Percentiles rank a stretch among this genome's conserved stretches.
phyloP scores from a whole-genome alignment of 2,797 vertebrate genomes.

The Heteromormyrus szaboi region DNA sequence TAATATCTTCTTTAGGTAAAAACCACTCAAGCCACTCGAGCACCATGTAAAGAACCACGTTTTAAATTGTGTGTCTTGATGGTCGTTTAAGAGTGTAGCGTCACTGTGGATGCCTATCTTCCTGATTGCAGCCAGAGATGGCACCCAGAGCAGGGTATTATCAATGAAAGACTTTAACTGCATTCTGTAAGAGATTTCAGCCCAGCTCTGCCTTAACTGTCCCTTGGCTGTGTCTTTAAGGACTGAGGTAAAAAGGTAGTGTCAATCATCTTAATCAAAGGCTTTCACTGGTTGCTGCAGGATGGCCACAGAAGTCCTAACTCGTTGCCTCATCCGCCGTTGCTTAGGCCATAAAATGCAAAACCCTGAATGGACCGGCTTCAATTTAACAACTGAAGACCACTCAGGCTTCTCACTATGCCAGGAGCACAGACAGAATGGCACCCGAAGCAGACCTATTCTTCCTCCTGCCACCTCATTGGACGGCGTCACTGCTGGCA shows the following conservation, averaged over 20 bases:
- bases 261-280: not conserved
- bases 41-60: not conserved
- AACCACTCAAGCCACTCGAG: not conserved
- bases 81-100: not conserved
- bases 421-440: not conserved
- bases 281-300: not conserved
- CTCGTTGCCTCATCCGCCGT: not conserved
- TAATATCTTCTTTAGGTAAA: not conserved
- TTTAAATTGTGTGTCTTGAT: not conserved
- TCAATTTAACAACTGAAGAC: not conserved
- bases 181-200: not conserved
- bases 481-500: not conserved
- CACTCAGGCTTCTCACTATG: not conserved
- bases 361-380: not conserved
- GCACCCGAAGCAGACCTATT: not conserved
- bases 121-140: not conserved
- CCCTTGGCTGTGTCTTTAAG: not conserved
- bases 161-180: not conserved
- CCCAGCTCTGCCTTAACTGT: not conserved
- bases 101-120: not conserved
- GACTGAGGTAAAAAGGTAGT: not conserved
- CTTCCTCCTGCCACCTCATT: not conserved
- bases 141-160: not conserved
- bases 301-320: not conserved
- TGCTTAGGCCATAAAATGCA: not conserved